phyloP scores from a whole-genome alignment of 2,113 vertebrate species.

The Paedocypris sp. region DNA sequence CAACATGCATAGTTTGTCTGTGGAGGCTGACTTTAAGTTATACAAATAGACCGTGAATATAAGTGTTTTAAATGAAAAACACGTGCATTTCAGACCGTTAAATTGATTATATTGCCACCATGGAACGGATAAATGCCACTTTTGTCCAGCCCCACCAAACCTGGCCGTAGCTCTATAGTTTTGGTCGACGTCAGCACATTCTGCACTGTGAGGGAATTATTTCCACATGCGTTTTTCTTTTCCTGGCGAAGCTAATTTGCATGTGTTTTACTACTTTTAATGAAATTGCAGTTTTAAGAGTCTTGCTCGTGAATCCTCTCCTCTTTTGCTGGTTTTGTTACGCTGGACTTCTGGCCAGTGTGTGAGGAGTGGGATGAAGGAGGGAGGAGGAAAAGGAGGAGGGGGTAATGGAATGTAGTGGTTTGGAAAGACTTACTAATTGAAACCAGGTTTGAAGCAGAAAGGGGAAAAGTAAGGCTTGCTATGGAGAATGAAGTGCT shows the following conservation, averaged over 20 bases:
- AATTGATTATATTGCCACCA: too few relatives aligned
- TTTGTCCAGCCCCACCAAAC: not conserved
- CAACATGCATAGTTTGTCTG: conserved; percentile 27
- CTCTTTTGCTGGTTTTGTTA: conserved; percentile 41
- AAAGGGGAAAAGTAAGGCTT: conserved; percentile 40
- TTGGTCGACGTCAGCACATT: conserved; percentile 12
- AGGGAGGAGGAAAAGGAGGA: conserved; percentile 40
- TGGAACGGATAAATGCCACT: too few relatives aligned
- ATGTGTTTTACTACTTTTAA: not conserved
- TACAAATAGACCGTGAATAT: not conserved
- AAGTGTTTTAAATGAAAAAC: not conserved
- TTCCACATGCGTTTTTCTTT: not conserved
- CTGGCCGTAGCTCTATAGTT: conserved; percentile 4
- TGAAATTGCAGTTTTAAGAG: not conserved
- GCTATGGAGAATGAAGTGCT: conserved; percentile 32
- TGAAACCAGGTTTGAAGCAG: conserved; percentile 67
- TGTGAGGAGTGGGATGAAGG: conserved; percentile 40
- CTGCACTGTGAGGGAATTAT: not conserved
- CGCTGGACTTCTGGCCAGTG: conserved; percentile 47
- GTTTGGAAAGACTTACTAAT: conserved; percentile 75
- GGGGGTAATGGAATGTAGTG: conserved; percentile 70
- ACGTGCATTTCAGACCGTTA: too few relatives aligned
- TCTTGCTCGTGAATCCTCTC: conserved; percentile 17
- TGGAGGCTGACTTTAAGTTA: not conserved
- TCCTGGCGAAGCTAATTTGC: not conserved